Conservation (phyloP, 1,140 invertebrate genomes). For the Penaeus japonicus region DNA sequence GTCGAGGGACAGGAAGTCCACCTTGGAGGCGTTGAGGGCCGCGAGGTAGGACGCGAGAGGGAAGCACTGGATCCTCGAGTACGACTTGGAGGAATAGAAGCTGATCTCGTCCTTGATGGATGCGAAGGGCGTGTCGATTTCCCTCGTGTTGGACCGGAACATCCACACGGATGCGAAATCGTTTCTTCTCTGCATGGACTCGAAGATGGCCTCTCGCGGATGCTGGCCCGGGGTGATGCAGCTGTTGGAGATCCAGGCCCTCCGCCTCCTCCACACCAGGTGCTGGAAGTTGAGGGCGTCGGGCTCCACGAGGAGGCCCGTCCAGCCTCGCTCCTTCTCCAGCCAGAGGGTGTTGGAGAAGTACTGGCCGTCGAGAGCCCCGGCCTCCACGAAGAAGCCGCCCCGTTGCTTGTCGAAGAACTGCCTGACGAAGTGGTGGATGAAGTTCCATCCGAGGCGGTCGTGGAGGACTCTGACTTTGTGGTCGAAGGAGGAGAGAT, state of each 20-base stretch:
- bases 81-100: not conserved
- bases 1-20: conserved; percentile 63
- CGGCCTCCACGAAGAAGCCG: conserved; percentile 43
- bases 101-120: not conserved
- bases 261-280: conserved; percentile 34
- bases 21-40: conserved; percentile 74
- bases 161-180: not conserved
- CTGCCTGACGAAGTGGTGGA: not conserved
- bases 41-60: conserved; percentile 81
- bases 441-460: not conserved
- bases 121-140: not conserved
- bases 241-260: conserved; percentile 41
- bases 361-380: conserved; percentile 37
- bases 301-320: conserved; percentile 55
- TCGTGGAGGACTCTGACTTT: too few species aligned
- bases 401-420: not conserved
- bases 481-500: too few species aligned
- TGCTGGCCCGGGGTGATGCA: conserved; percentile 25
- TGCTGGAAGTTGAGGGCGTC: conserved; percentile 21
- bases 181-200: not conserved
- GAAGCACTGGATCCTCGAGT: conserved; percentile 77
- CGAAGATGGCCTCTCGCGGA: conserved; percentile 11
- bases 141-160: not conserved
- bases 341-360: conserved; percentile 57
- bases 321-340: conserved; percentile 53